Evolutionary conservation across 2,113 vertebrate genomes (phyloP).

Genomic region (Thunnus thynnus): DNA sequence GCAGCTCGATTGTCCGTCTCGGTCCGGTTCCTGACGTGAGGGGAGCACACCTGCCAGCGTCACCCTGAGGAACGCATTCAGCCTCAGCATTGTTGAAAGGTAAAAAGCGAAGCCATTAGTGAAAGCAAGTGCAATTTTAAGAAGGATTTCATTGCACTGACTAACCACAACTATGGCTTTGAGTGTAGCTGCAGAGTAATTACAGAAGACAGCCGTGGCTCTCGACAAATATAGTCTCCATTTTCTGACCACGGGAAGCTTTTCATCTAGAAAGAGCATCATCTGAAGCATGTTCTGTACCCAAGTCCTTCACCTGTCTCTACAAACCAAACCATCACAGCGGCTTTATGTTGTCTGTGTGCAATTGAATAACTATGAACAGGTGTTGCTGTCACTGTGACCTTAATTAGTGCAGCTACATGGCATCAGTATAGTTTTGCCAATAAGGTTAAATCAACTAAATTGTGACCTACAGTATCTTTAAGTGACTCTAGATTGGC

Average conservation of each 20-base stretch:
- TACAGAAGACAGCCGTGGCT: neutral
- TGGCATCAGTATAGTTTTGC: neutral
- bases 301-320: neutral
- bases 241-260: neutral
- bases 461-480: no score
- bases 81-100: constrained; percentile 56
- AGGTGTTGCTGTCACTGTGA: constrained; percentile 41
- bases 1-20: neutral
- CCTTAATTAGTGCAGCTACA: neutral
- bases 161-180: constrained; percentile 33
- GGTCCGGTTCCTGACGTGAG: constrained; percentile 1
- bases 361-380: constrained; percentile 43
- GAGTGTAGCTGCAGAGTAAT: constrained; percentile 37
- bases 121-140: constrained; percentile 49
- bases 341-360: constrained; percentile 17
- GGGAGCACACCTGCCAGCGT: constrained; percentile 25
- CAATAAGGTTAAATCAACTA: neutral
- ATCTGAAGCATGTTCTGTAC: constrained; percentile 1
- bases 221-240: constrained; percentile 22
- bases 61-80: constrained; percentile 51
- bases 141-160: constrained; percentile 54
- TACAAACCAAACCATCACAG: neutral
- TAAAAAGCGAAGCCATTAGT: constrained; percentile 36
- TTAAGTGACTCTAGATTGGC: neutral
- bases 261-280: neutral